Evolutionary conservation across 2,888 invertebrate genomes (phyloP).

Genomic region (Meiosimyza decipiens): DNA sequence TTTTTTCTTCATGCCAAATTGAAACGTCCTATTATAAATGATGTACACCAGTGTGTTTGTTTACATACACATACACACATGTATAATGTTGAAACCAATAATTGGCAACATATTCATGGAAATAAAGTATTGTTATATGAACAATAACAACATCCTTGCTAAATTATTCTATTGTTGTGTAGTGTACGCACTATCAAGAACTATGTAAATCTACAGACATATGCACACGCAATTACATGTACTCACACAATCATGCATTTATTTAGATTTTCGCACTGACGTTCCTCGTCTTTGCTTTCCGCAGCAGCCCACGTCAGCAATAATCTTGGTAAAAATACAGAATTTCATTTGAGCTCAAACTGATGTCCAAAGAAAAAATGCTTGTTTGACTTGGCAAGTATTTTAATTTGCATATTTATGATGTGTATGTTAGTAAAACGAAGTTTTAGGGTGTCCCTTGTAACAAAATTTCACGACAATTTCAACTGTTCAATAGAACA

Average conservation of each 20-base stretch:
- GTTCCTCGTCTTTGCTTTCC: slow-evolving; percentile 20
- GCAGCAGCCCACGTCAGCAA: neutral
- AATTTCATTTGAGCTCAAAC: slow-evolving; percentile 21
- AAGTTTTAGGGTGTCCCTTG: no score
- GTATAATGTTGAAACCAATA: no score
- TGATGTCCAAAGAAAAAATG: slow-evolving; percentile 31
- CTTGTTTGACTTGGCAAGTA: slow-evolving; percentile 41
- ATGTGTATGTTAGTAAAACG: no score
- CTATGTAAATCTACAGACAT: slow-evolving; percentile 8
- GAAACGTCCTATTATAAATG: no score
- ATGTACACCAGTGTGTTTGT: no score
- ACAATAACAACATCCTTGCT: slow-evolving; percentile 16
- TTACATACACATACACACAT: no score
- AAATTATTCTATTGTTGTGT: slow-evolving; percentile 7
- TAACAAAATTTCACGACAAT: no score
- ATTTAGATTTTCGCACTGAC: slow-evolving; percentile 26
- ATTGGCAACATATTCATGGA: neutral
- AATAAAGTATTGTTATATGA: slow-evolving; percentile 14
- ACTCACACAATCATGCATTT: slow-evolving; percentile 25
- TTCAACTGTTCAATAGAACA: no score
- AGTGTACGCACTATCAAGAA: neutral
- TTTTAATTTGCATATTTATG: slow-evolving; percentile 52
- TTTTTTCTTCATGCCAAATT: no score
- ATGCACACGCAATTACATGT: slow-evolving; percentile 16
- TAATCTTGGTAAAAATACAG: neutral